Conservation (phyloP, 2,888 invertebrate genomes). For the Stramonita haemastoma region DNA sequence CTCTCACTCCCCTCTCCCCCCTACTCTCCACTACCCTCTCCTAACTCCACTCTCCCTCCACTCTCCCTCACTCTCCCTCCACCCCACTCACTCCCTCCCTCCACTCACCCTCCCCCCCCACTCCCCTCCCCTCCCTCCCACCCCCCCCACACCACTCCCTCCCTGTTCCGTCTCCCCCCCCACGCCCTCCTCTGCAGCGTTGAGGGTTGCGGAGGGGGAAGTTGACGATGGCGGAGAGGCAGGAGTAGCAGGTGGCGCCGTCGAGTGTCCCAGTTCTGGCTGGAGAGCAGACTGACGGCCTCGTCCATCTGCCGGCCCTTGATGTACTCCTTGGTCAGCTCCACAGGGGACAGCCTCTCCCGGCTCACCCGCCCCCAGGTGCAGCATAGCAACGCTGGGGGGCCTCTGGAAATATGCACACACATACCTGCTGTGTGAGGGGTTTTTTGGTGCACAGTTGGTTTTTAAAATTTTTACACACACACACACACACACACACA, state of each 20-base stretch:
- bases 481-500: no score
- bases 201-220: conserved; percentile 82
- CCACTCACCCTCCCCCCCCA: no score
- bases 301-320: conserved; percentile 83
- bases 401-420: conserved; percentile 76
- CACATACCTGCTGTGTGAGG: neutral
- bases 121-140: neutral
- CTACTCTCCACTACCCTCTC: no score
- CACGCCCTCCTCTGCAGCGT: conserved; percentile 81
- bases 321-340: conserved; percentile 83
- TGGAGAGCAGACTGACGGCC: conserved; percentile 83
- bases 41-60: no score
- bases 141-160: neutral
- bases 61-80: neutral
- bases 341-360: conserved; percentile 81
- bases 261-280: conserved; percentile 89
- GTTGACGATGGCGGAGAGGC: conserved; percentile 86
- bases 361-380: conserved; percentile 72
- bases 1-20: neutral
- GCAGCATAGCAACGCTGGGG: conserved; percentile 72
- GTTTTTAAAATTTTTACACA: no score
- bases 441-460: no score
- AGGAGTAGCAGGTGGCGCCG: conserved; percentile 86
- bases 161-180: neutral
- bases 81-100: neutral